phyloP scores from a whole-genome alignment of 2,888 invertebrate species.

The Pristionchus maxplancki region DNA sequence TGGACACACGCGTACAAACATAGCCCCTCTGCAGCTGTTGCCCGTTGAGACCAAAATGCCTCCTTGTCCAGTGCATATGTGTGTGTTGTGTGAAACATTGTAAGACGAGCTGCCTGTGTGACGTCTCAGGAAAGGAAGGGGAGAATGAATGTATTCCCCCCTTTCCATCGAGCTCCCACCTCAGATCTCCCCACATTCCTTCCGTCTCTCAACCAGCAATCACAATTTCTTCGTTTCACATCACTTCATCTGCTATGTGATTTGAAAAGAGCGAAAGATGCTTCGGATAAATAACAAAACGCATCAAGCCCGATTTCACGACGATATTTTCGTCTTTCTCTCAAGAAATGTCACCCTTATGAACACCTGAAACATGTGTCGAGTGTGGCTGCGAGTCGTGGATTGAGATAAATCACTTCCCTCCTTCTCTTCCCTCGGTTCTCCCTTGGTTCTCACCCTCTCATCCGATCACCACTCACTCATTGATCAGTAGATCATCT shows the following conservation, averaged over 20 bases:
- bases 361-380: conserved; percentile 36
- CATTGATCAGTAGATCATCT: background rate
- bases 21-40: conserved; percentile 3
- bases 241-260: background rate
- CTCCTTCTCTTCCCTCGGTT: background rate
- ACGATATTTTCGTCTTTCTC: background rate
- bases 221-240: background rate
- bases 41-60: background rate
- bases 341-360: background rate
- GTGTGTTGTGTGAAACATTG: conserved; percentile 39
- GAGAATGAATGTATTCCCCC: background rate
- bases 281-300: background rate
- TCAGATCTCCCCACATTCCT: background rate
- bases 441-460: background rate
- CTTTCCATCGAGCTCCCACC: conserved; percentile 7
- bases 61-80: background rate
- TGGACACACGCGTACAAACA: background rate
- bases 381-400: background rate
- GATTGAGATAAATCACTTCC: conserved; percentile 35
- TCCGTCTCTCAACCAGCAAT: background rate
- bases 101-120: conserved; percentile 7
- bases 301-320: background rate
- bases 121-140: background rate
- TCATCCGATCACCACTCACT: background rate
- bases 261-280: background rate